phyloP scores from a whole-genome alignment of 2,113 vertebrate species.

The Romanogobio albipinnatus region DNA sequence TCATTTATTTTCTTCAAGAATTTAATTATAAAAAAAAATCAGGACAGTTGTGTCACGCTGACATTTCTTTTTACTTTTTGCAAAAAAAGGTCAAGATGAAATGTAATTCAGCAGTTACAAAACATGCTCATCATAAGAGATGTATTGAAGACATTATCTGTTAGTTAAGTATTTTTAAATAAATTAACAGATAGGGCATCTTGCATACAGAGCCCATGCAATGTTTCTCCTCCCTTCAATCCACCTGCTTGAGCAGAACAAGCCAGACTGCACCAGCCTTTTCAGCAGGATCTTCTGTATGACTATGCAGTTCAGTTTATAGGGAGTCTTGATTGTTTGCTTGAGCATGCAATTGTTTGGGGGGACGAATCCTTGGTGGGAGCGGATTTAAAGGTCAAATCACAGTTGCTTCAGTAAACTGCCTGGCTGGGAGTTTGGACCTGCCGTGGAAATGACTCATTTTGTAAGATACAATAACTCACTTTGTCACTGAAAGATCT shows the following conservation, averaged over 20 bases:
- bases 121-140: too few species aligned
- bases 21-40: too few species aligned
- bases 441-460: conserved; percentile 47
- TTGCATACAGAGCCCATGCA: background rate
- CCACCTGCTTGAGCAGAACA: background rate
- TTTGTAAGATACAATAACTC: conserved; percentile 47
- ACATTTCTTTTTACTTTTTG: too few species aligned
- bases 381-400: conserved; percentile 53
- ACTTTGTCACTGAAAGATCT: conserved; percentile 46
- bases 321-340: background rate
- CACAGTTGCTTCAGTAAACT: conserved; percentile 45
- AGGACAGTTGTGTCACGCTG: too few species aligned
- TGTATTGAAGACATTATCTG: too few species aligned
- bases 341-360: conserved; percentile 10
- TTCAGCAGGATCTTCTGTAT: background rate
- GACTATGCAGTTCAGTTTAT: background rate
- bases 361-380: conserved; percentile 28
- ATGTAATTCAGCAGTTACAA: too few species aligned
- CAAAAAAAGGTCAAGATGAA: too few species aligned
- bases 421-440: conserved; percentile 38
- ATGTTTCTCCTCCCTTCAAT: background rate
- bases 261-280: background rate
- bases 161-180: too few species aligned
- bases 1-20: too few species aligned
- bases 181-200: background rate